A percentile compares a stretch with the other conserved stretches of the same genome.
These are phyloP conservation scores for Antennarius maculatus DNA, from an alignment of 2,797 vertebrate genomes.

Conservation along the genomic window DNA sequence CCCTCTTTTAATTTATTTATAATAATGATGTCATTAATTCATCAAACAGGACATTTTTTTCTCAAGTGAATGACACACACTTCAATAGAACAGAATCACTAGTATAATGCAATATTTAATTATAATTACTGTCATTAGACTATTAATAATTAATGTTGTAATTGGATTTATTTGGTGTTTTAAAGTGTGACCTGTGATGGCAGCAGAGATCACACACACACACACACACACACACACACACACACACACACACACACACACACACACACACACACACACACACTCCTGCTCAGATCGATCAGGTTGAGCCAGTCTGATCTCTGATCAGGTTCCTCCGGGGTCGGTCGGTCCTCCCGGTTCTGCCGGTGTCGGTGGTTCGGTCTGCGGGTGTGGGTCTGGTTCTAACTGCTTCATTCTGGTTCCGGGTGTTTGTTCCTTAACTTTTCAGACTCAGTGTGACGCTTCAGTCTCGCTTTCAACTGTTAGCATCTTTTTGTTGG, in stretches of 20 bases:
- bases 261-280: not conserved
- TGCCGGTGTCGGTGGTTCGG: not conserved
- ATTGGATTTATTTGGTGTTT: not conserved
- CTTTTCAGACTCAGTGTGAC: constrained; percentile 31
- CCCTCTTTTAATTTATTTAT: too few relatives aligned
- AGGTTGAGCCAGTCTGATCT: not conserved
- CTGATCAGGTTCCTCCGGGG: not conserved
- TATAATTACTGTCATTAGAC: too few relatives aligned
- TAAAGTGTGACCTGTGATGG: constrained; percentile 5
- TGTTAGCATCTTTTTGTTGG: constrained; percentile 18
- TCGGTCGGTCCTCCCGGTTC: not conserved
- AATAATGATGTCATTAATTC: too few relatives aligned
- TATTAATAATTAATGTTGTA: not conserved
- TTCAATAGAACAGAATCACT: too few relatives aligned
- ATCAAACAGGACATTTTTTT: too few relatives aligned
- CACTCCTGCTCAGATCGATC: constrained; percentile 18
- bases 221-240: not conserved
- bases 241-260: not conserved
- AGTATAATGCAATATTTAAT: too few relatives aligned
- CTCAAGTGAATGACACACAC: too few relatives aligned
- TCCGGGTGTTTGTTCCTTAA: constrained; percentile 29
- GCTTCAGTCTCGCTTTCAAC: not conserved
- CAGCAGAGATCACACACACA: constrained; percentile 1
- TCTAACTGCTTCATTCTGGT: constrained; percentile 26
- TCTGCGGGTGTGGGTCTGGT: constrained; percentile 9